Base-by-base conservation (phyloP, 2,113 vertebrate species). In the Malaclemys terrapin region DNA sequence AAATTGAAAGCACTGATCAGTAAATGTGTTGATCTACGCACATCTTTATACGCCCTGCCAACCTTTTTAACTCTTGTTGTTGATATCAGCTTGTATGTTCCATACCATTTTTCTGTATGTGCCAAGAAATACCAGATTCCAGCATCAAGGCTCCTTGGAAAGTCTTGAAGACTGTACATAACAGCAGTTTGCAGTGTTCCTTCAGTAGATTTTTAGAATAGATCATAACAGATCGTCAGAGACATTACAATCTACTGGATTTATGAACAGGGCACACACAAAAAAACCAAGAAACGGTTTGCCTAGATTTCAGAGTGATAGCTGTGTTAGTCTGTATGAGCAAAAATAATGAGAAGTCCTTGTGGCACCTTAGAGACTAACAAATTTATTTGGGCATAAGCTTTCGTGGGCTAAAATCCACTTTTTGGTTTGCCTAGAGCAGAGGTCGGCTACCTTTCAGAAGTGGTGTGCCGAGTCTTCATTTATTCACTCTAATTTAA, bases 21-120 rank as follows among this genome's bases (percentile, higher is more conserved):
- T 16, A 9, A 76, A 16, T 1, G 1, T 19, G 49, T 0, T 13
- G 10, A 17, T 31, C 35, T 22, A 1, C 80, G 38, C 1, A 0
- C 59, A 27, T 27, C 38, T 47, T 25, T 1, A 0, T 1, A 22
- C 0, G 0, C 24, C 52, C 80, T n/a, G 31, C 17, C 85, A 49
- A 25, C 22, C 0, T 0, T 1, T 54, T 65, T 8, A 85, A 76
- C 47, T 76, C 57, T 69, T 0, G 0, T 20, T 10, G n/a, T 24
- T 2, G 4, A 80, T 2, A 1, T 72, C 17, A 38, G 19, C 4
- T 38, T 38, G 17, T 72, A 4, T 69, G n/a, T 72, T 72, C 65
- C 65, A 38, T 78, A 45, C 12, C 0, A 0, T 1, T 81, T 93
- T n/a, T 52, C 25, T 6, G 8, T 42, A 80, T 59, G 49, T 19